Base-by-base conservation (phyloP, 2,797 vertebrate species). In the Parauchenoglanis ngamensis region DNA sequence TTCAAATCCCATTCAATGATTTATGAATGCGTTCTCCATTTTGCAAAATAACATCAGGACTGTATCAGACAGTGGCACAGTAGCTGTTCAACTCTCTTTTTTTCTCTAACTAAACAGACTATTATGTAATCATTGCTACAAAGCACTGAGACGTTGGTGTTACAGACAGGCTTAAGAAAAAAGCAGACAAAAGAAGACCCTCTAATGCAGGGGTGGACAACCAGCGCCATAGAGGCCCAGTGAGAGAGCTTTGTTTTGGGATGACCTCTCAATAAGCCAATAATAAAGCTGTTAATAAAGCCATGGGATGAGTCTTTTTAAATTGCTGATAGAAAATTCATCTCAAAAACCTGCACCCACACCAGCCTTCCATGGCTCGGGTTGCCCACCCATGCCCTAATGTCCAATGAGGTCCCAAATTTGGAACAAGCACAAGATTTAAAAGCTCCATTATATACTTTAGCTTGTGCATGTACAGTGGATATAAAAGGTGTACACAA, bases 141-240 rank as follows among this genome's bases (percentile, higher is more conserved):
- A 35, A 49, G 61, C 44, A n/a, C 1, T 54, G 44, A 83, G 81
- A 49, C 44, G 12, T 6, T 67, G 49, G 28, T 70, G 81, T 68
- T 70, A n/a, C 23, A 67, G 23, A 12, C 4, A 7, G 40, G 80
- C 15, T 67, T 12, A 35, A 68, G 63, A 54, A 31, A 84, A 11
- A 49, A 72, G 80, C 82, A 59, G 81, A 83, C 65, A 70, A 83
- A 83, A 35, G 21, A 59, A 44, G 12, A n/a, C 12, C 23, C 23
- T 4, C 7, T 46, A 40, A 2, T 40, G 35, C 35, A 2, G 35
- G 35, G 35, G 35, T 40, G 35, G 3, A 40, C 35, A 40, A 40
- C 35, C 35, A 40, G 35, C 3, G 35, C 35, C 35, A 40, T 40
- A 2, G 2, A 40, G 35, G 35, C 35, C 35, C 35, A 40, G 35